Evolutionary conservation across 1,140 invertebrate genomes (phyloP).

Genomic region (Drepana arcuata): DNA sequence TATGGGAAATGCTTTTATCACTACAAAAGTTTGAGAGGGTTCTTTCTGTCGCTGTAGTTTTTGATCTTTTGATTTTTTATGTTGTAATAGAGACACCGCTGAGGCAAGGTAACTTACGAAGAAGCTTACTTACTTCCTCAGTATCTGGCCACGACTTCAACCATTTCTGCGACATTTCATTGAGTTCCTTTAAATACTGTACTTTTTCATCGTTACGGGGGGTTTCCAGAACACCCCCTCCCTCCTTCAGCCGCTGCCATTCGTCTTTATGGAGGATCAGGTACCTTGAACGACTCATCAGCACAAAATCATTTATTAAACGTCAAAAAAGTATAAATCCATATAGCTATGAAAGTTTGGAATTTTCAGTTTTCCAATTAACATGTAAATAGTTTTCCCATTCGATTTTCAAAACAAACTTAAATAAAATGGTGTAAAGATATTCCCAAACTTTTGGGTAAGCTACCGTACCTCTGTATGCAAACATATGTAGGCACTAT

Average conservation of each 20-base stretch:
- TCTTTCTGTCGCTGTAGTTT: too few species aligned
- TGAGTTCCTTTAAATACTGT: conserved; percentile 28
- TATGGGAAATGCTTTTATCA: too few species aligned
- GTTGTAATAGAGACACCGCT: too few species aligned
- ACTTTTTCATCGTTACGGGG: conserved; percentile 10
- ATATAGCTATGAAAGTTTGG: conserved; percentile 6
- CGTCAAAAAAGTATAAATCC: conserved; percentile 6
- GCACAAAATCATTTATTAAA: conserved; percentile 5
- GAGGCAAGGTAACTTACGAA: too few species aligned
- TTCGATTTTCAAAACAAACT: too few species aligned
- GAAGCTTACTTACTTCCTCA: conserved; percentile 17
- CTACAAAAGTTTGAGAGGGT: too few species aligned
- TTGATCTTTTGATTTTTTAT: neutral
- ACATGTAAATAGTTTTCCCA: too few species aligned
- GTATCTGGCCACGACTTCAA: conserved; percentile 36
- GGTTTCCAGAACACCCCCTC: conserved; percentile 9
- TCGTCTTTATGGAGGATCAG: conserved; percentile 29
- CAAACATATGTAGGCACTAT: too few species aligned
- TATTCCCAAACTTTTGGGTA: too few species aligned
- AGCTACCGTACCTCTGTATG: too few species aligned
- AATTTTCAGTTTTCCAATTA: too few species aligned
- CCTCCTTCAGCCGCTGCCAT: conserved; percentile 30
- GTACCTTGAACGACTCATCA: conserved; percentile 9
- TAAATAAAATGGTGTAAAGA: too few species aligned
- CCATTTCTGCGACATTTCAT: conserved; percentile 38